A percentile compares a stretch with the other conserved stretches of the same genome.
Evolutionary conservation across 37 sponge, comb jelly and placozoan species (phyloP).

Genomic region (Beroe ovata): DNA sequence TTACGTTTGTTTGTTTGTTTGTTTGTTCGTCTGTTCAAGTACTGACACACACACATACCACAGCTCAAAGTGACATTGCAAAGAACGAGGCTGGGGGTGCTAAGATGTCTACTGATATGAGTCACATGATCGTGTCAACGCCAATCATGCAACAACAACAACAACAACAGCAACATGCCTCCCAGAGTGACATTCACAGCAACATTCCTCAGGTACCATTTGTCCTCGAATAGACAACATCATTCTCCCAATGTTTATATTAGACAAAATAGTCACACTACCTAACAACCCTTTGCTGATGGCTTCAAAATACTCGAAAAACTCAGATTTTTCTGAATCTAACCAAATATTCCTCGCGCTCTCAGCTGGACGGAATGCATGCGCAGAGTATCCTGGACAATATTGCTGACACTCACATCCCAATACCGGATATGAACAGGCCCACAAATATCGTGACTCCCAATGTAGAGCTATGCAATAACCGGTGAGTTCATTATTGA

Average conservation of each 20-base stretch:
- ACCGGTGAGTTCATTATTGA: constrained; percentile 13
- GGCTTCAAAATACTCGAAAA: too few relatives aligned
- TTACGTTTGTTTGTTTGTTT: too few relatives aligned
- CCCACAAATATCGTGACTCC: constrained; percentile 39
- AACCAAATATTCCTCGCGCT: neutral
- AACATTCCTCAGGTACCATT: neutral
- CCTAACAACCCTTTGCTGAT: too few relatives aligned
- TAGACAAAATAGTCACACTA: too few relatives aligned
- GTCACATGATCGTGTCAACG: neutral
- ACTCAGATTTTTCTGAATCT: too few relatives aligned
- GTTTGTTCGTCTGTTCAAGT: too few relatives aligned
- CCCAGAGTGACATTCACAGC: neutral
- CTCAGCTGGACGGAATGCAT: neutral
- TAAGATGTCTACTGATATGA: neutral
- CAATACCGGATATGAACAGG: neutral
- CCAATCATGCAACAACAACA: neutral
- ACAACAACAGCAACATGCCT: constrained; percentile 1
- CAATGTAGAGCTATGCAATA: constrained; percentile 14
- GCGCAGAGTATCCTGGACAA: constrained; percentile 54
- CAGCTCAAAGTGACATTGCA: neutral
- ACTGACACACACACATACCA: too few relatives aligned
- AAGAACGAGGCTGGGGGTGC: neutral
- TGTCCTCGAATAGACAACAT: too few relatives aligned
- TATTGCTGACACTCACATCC: neutral
- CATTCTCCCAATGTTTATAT: too few relatives aligned